phyloP scores from a whole-genome alignment of 2,113 vertebrate species.

The Channa argus region DNA sequence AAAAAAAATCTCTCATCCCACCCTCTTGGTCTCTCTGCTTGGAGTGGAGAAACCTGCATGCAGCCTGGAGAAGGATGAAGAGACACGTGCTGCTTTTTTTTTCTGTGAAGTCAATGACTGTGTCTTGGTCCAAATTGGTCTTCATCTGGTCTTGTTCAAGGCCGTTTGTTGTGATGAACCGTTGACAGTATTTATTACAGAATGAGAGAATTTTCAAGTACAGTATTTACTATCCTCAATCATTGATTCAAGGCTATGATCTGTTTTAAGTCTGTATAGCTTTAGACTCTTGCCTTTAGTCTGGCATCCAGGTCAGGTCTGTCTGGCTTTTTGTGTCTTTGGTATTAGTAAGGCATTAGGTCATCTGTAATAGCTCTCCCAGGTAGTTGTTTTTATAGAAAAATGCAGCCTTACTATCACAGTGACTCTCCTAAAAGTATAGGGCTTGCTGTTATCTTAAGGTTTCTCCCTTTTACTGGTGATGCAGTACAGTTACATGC shows the following conservation, averaged over 20 bases:
- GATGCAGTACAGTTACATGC: conserved; percentile 19
- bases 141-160: conserved; percentile 49
- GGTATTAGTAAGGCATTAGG: conserved; percentile 41
- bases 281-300: conserved; percentile 69
- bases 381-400: conserved; percentile 50
- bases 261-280: conserved; percentile 50
- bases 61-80: conserved; percentile 72
- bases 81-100: conserved; percentile 68
- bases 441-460: conserved; percentile 37
- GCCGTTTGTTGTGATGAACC: conserved; percentile 62
- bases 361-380: conserved; percentile 31
- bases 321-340: conserved; percentile 15
- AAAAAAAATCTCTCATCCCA: conserved; percentile 44
- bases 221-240: conserved; percentile 57
- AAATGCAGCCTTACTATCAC: conserved; percentile 58
- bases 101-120: conserved; percentile 61
- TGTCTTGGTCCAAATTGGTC: conserved; percentile 59
- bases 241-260: conserved; percentile 47
- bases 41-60: conserved; percentile 75
- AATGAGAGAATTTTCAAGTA: conserved; percentile 22
- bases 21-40: conserved; percentile 47
- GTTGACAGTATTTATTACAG: conserved; percentile 67
- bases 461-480: conserved; percentile 22
- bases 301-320: conserved; percentile 44
- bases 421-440: conserved; percentile 30